Evolutionary conservation across 2,797 vertebrate species (phyloP), one percentile per base, ranked within the genome.

Genomic region (Sebastes cheni): DNA sequence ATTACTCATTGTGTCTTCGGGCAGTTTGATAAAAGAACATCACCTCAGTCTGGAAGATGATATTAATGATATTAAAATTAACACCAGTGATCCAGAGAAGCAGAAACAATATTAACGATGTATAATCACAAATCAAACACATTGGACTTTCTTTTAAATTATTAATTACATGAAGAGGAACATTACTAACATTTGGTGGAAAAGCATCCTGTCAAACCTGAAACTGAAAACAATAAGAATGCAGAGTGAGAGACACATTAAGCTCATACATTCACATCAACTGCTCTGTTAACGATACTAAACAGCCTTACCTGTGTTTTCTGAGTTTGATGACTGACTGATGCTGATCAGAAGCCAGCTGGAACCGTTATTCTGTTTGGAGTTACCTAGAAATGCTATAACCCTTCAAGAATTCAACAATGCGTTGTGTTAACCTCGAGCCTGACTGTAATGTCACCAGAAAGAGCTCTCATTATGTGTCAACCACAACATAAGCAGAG

Each of bases 401-500:
- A 6, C 2, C 50, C 12, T 6, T 14, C 2, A 46, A 64, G 1
- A 29, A 22, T 1, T 55, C 9, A 5, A 18, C 23, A 10, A 0
- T 22, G 61, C 8, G 16, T 27, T 30, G 72, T 29, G 13, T 9
- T 2, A 79, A 60, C 11, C 68, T 54, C 27, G 2, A 32, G 67
- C 30, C 4, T 10, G 14, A 18, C 11, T 18, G 42, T 3, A 4
- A 6, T 16, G 54, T 73, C 61, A n/a, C 54, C 18, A 67, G 64
- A 13, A 39, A 54, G 22, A 64, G 69, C 52, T 42, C 32, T 52
- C 34, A 11, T 39, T 2, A 5, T 0, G 30, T 60, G 25, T 69
- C 55, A 39, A 90, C 87, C 89, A 72, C 91, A 91, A 79, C 59
- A 79, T 2, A 58, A 25, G 39, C 64, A 88, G 79, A 90, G 92